A percentile compares a stretch with the other conserved stretches of the same genome.
Conservation (phyloP, 2,797 vertebrate species). For the Podargus strigoides region DNA sequence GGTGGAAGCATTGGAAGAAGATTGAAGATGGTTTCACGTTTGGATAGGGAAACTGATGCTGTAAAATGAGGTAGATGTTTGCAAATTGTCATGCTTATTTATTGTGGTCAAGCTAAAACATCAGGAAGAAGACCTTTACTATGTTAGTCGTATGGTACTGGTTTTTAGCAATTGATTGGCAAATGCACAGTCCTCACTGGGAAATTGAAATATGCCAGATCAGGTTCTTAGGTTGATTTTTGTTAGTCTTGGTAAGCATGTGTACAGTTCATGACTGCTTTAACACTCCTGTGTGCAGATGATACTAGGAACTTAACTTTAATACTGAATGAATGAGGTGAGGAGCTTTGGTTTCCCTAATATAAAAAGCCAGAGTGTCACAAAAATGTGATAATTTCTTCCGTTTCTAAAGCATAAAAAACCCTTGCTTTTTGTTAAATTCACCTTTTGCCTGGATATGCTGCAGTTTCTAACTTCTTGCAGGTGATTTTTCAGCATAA, state of each 20-base stretch:
- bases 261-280: neutral
- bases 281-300: neutral
- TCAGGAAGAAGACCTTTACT: neutral
- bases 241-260: neutral
- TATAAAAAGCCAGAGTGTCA: neutral
- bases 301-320: neutral
- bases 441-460: neutral
- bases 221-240: neutral
- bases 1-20: neutral
- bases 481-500: neutral
- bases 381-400: fast-evolving
- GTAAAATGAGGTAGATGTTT: neutral
- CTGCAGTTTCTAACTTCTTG: neutral
- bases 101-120: neutral
- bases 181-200: neutral
- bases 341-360: neutral
- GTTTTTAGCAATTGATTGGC: neutral
- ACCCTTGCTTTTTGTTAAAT: neutral
- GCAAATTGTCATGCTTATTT: neutral
- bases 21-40: neutral
- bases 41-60: neutral
- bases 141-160: neutral
- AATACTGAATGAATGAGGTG: neutral
- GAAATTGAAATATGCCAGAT: neutral
- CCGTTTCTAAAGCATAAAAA: neutral